Conservation (phyloP, 1,140 invertebrate species). For the Branchinecta lindahli region DNA sequence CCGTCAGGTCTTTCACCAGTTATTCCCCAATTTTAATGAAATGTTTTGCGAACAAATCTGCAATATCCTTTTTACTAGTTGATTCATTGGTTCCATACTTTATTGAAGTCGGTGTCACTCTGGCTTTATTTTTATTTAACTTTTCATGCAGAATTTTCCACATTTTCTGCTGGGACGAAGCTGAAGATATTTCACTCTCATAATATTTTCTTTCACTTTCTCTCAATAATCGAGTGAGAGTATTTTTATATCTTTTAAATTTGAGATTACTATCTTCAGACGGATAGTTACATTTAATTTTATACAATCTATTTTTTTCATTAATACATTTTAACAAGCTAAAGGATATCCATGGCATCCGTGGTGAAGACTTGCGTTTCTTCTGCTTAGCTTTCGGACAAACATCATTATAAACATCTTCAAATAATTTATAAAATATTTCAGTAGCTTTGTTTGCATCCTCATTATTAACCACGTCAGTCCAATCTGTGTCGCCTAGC, state of each 20-base stretch:
- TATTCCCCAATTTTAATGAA: neutral
- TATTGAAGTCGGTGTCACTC: neutral
- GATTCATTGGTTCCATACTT: neutral
- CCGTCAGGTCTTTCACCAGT: neutral
- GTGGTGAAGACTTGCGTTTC: neutral
- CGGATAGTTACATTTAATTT: conserved; percentile 6
- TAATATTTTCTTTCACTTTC: conserved; percentile 9
- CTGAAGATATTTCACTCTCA: conserved; percentile 1
- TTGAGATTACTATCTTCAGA: neutral
- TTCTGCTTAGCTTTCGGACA: conserved; percentile 1
- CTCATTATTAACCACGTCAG: neutral
- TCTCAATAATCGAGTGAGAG: neutral
- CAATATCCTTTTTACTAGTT: conserved; percentile 1
- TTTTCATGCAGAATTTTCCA: conserved; percentile 5
- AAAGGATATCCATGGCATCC: conserved; percentile 4
- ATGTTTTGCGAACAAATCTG: neutral
- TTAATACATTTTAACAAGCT: conserved; percentile 2
- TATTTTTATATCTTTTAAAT: conserved; percentile 2
- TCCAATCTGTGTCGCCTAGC: conserved; percentile 1
- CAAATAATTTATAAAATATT: conserved; percentile 7
- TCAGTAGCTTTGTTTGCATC: neutral
- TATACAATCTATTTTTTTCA: conserved; percentile 2
- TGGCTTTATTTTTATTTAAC: conserved; percentile 3
- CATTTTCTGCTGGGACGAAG: conserved; percentile 4
- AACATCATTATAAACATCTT: neutral